A percentile compares a stretch with the other conserved stretches of the same genome.
Conservation (phyloP, 2,113 vertebrate genomes). For the Stegostoma tigrinum region DNA sequence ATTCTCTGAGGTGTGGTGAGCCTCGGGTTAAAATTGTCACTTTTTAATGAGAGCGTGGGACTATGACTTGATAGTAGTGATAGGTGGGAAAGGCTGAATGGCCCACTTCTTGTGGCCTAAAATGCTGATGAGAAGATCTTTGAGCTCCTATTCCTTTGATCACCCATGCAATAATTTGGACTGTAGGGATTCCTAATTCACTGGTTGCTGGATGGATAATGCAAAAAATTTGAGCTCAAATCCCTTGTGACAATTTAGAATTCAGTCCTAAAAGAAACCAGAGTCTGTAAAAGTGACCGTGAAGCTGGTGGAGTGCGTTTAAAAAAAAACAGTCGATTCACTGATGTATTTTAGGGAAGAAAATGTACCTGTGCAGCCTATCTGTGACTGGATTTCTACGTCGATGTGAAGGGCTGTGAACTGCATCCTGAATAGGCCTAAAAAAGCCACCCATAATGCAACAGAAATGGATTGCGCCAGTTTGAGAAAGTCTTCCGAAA, state of each 20-base stretch:
- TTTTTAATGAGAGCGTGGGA: too few relatives aligned
- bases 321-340: not conserved
- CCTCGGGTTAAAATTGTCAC: too few relatives aligned
- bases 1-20: too few relatives aligned
- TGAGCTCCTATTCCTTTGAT: not conserved
- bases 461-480: too few relatives aligned
- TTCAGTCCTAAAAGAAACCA: not conserved
- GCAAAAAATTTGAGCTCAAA: not conserved
- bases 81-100: too few relatives aligned
- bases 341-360: not conserved
- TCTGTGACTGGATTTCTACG: not conserved
- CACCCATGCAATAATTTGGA: not conserved
- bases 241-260: not conserved
- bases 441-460: too few relatives aligned
- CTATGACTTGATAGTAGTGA: too few relatives aligned
- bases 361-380: not conserved
- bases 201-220: not conserved
- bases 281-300: not conserved
- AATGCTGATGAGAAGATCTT: not conserved
- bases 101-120: too few relatives aligned
- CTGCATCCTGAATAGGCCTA: not conserved
- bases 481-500: too few relatives aligned
- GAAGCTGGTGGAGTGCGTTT: not conserved
- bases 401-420: not conserved
- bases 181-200: not conserved